Evolutionary conservation across 2,888 invertebrate genomes (phyloP).

Genomic region (Dicyrtoma fusca): DNA sequence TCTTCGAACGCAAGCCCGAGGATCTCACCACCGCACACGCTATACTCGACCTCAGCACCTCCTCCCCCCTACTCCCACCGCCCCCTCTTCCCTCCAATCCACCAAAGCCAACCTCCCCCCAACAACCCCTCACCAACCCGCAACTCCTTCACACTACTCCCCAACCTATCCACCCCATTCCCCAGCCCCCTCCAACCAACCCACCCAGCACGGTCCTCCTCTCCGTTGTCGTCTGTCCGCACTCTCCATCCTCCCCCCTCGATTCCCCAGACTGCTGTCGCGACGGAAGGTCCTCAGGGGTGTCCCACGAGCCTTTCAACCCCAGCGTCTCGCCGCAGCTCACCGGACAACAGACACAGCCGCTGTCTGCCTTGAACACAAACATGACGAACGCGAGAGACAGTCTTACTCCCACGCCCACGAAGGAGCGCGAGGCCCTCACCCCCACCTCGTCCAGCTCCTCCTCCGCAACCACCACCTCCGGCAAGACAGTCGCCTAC

Average conservation of each 20-base stretch:
- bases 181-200: constrained; percentile 5
- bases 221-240: background rate
- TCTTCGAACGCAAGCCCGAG: constrained; percentile 62
- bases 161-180: constrained; percentile 36
- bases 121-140: constrained; percentile 25
- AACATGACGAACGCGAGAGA: constrained; percentile 40
- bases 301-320: too few species aligned
- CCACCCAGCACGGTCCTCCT: constrained; percentile 6
- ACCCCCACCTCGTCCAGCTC: constrained; percentile 26
- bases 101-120: background rate
- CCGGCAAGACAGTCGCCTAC: constrained; percentile 78
- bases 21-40: constrained; percentile 86
- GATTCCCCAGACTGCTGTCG: background rate
- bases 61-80: constrained; percentile 62
- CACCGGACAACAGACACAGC: constrained; percentile 44
- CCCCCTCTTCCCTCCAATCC: constrained; percentile 8
- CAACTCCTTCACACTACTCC: constrained; percentile 43
- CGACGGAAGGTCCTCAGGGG: background rate
- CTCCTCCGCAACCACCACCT: constrained; percentile 59
- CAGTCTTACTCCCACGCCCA: constrained; percentile 11
- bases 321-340: too few species aligned
- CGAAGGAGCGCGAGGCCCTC: constrained; percentile 34
- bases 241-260: background rate
- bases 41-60: constrained; percentile 84
- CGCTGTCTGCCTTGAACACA: constrained; percentile 50